A percentile compares a stretch with the other conserved stretches of the same genome.
phyloP scores from a whole-genome alignment of 2,888 invertebrate genomes.

The Aphidius colemani region DNA sequence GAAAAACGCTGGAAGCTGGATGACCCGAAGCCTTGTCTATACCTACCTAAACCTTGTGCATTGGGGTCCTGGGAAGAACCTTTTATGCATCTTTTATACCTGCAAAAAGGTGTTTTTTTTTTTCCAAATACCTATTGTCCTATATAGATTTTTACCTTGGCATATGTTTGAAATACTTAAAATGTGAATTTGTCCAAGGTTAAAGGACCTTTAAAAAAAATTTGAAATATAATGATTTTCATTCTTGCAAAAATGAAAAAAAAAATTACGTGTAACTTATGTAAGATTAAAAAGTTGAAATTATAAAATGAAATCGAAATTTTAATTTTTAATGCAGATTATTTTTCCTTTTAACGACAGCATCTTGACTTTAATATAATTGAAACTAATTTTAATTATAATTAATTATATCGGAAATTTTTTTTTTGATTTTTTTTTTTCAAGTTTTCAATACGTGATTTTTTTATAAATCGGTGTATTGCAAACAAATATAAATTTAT shows the following conservation, averaged over 20 bases:
- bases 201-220: neutral
- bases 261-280: neutral
- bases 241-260: neutral
- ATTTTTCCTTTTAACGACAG: no score
- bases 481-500: conserved; percentile 1
- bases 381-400: no score
- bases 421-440: no score
- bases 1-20: conserved; percentile 11
- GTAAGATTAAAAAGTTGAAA: neutral
- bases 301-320: neutral
- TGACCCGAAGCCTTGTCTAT: neutral
- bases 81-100: no score
- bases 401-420: no score
- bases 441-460: neutral
- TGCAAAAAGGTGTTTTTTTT: no score
- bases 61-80: conserved; percentile 13
- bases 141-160: neutral
- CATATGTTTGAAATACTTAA: neutral
- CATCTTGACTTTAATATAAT: no score
- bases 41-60: no score
- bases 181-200: neutral
- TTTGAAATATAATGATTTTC: neutral
- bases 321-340: no score
- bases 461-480: neutral
- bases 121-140: conserved; percentile 1